These are phyloP conservation scores for Sus cebifrons DNA, from an alignment of 2,797 vertebrate species.

Conservation along the genomic window DNA sequence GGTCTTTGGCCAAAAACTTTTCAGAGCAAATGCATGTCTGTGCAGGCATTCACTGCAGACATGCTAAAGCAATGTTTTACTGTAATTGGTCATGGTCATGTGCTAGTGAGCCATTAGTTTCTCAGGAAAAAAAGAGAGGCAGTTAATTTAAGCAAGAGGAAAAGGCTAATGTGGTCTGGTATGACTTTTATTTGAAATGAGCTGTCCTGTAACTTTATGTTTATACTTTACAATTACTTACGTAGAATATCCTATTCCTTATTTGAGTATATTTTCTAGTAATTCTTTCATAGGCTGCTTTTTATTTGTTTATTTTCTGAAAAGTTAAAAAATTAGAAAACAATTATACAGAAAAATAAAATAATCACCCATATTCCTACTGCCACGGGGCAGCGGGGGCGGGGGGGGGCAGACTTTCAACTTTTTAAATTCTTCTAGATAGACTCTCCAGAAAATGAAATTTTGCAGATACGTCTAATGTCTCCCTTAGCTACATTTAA, in stretches of 20 bases:
- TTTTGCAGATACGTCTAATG: not conserved
- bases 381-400: not conserved
- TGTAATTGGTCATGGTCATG: not conserved
- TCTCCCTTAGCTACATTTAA: not conserved
- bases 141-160: not conserved
- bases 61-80: not conserved
- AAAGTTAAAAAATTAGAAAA: not conserved
- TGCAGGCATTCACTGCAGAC: not conserved
- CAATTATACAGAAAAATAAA: slow-evolving; percentile 7
- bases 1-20: slow-evolving; percentile 1
- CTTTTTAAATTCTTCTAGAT: not conserved
- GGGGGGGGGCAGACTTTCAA: not conserved
- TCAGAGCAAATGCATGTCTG: not conserved
- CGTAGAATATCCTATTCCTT: not conserved
- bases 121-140: not conserved
- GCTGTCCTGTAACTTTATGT: not conserved
- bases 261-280: not conserved
- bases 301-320: not conserved
- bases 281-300: not conserved
- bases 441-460: not conserved
- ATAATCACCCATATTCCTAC: not conserved
- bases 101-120: not conserved
- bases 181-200: slow-evolving; percentile 17
- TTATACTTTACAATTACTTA: not conserved
- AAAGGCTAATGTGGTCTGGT: not conserved